Evolutionary conservation across 2,888 invertebrate genomes (phyloP).

Genomic region (Cremastinae sp.): DNA sequence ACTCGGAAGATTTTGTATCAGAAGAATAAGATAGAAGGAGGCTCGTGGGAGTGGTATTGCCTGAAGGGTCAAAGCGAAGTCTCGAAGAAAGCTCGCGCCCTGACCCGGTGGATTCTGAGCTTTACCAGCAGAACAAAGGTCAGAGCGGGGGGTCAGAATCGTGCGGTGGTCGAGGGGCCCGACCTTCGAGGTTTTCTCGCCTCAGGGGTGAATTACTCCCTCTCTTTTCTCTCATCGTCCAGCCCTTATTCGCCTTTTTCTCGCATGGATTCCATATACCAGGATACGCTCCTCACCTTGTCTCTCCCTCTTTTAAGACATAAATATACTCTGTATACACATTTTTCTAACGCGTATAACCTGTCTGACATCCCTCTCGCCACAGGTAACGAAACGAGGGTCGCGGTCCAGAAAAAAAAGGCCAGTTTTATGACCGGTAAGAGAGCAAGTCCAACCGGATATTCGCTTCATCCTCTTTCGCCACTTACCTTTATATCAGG

Average conservation of each 20-base stretch:
- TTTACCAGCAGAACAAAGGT: conserved; percentile 39
- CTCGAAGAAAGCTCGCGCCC: conserved; percentile 28
- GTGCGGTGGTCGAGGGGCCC: conserved; percentile 54
- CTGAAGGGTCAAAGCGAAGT: conserved; percentile 34
- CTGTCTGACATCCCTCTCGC: conserved; percentile 2
- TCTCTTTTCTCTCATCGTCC: conserved; percentile 28
- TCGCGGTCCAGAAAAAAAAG: conserved; percentile 54
- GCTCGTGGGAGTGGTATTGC: conserved; percentile 42
- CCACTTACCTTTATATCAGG: conserved; percentile 44
- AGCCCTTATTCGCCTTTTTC: not conserved
- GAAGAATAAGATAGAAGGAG: conserved; percentile 14
- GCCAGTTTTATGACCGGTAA: conserved; percentile 67
- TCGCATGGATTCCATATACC: conserved; percentile 20
- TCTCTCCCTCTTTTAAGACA: conserved; percentile 19
- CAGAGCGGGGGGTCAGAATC: conserved; percentile 50
- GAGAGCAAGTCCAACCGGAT: conserved; percentile 60
- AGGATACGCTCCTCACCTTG: conserved; percentile 32
- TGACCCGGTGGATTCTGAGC: conserved; percentile 48
- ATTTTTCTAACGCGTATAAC: conserved; percentile 19
- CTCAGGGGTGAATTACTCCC: conserved; percentile 58
- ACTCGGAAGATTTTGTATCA: not conserved
- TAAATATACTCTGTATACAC: conserved; percentile 36
- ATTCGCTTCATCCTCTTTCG: conserved; percentile 33
- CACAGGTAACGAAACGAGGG: conserved; percentile 64
- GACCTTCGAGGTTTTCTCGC: conserved; percentile 60